phyloP scores from a whole-genome alignment of 2,888 invertebrate species.

The Portevinia maculata region DNA sequence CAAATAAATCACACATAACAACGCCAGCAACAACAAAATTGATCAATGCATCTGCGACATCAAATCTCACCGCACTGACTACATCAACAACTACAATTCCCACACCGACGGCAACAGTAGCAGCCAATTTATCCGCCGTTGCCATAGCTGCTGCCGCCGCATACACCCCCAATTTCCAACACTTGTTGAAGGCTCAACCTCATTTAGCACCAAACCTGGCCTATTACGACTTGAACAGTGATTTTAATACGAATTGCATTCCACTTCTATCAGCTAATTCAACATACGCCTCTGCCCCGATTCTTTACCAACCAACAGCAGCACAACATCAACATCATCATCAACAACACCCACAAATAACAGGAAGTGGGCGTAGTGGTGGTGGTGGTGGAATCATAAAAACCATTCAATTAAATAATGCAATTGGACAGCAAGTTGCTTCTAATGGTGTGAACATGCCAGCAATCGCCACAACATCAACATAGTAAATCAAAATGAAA shows the following conservation, averaged over 20 bases:
- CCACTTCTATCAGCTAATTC: constrained; percentile 78
- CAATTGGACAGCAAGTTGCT: constrained; percentile 55
- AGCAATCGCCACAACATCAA: constrained; percentile 58
- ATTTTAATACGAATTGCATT: constrained; percentile 80
- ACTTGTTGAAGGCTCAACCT: constrained; percentile 76
- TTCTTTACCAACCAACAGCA: constrained; percentile 62
- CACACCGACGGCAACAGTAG: constrained; percentile 76
- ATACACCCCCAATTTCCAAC: constrained; percentile 75
- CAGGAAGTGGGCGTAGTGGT: constrained; percentile 32
- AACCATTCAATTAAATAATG: constrained; percentile 42
- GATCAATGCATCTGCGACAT: constrained; percentile 69
- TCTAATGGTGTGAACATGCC: constrained; percentile 75
- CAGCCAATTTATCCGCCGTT: constrained; percentile 67
- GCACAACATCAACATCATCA: constrained; percentile 75
- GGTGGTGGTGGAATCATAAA: constrained; percentile 23
- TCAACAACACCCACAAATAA: constrained; percentile 75
- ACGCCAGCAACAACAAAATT: constrained; percentile 57
- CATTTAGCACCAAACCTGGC: constrained; percentile 71
- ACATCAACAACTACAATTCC: constrained; percentile 80
- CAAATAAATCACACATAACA: constrained; percentile 46
- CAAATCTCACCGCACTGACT: constrained; percentile 76
- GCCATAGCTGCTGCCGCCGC: constrained; percentile 49
- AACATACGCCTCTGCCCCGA: constrained; percentile 62
- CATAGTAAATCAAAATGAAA: constrained; percentile 65
- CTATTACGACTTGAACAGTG: constrained; percentile 66